phyloP scores from a whole-genome alignment of 2,888 invertebrate species.

The Resseliella maxima region DNA sequence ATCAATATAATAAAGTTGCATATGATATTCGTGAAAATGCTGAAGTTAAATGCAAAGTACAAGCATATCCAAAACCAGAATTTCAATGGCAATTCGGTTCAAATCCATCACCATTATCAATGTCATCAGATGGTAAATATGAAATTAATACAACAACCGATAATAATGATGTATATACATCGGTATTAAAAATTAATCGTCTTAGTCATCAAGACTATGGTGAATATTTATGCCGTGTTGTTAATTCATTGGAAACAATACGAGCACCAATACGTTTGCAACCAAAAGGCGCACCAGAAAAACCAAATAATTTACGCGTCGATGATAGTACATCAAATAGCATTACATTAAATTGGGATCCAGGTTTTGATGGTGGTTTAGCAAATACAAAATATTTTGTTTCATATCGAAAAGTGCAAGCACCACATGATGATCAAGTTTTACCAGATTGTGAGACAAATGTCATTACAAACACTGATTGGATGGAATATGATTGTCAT shows the following conservation, averaged over 20 bases:
- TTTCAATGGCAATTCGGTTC: constrained; percentile 91
- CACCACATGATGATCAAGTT: constrained; percentile 72
- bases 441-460: constrained; percentile 74
- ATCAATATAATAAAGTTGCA: constrained; percentile 88
- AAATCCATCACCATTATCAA: constrained; percentile 78
- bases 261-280: constrained; percentile 82
- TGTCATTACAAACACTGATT: constrained; percentile 73
- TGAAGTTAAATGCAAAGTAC: constrained; percentile 87
- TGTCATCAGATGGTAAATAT: constrained; percentile 86
- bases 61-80: constrained; percentile 91
- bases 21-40: constrained; percentile 86
- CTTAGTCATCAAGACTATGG: constrained; percentile 88
- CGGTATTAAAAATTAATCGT: constrained; percentile 78
- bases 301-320: constrained; percentile 78
- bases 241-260: constrained; percentile 83
- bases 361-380: constrained; percentile 91
- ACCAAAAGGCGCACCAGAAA: constrained; percentile 88
- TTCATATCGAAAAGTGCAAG: constrained; percentile 78
- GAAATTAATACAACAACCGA: constrained; percentile 84
- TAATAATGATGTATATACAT: constrained; percentile 87
- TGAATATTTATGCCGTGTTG: constrained; percentile 89
- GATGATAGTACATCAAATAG: constrained; percentile 82
- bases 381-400: constrained; percentile 88
- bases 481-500: constrained; percentile 88
- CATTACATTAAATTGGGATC: constrained; percentile 86